Base-by-base conservation (phyloP, 2,888 invertebrate species). In the Aspidiotus destructor region DNA sequence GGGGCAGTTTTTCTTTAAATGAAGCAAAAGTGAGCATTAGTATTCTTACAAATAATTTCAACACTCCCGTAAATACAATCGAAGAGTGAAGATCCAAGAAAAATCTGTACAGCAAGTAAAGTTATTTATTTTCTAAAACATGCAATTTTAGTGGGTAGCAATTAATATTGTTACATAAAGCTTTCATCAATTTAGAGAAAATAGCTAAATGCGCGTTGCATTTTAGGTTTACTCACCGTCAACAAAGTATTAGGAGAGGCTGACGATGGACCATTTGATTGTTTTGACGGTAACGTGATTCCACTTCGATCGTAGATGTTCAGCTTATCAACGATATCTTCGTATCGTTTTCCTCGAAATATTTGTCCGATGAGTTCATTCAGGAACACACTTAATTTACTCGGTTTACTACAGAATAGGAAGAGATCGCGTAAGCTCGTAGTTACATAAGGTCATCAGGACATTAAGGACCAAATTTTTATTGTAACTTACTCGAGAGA, bases 291-390 rank as follows among this genome's bases (percentile, higher is more conserved):
- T 11, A 54, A 42, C 15, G 41, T 41, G 8, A 17, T 48, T 28
- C 8, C 42, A 9, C 28, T 44, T 44, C 48, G 44, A 15, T 67
- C 60, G 10, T 48, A 16, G 1, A 9, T 44, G 2, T 16, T 28
- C 9, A 28, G 28, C 58, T 48, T 60, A 7, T 44, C 60, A 8
- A 67, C 67, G 6, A 69, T 57, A 17, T 69, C 69, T 61, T 62
- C 62, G 48, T 69, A 62, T 15, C 55, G 62, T 44, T 69, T 69
- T 6, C 62, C 62, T 28, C 62, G 42, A 40, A 69, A 69, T 42
- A 62, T 57, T 48, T 69, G 54, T 41, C 69, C 42, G 41, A 69
- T 48, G 57, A 62, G 57, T 16, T 69, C 62, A 15, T 69, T 69
- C 8, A 69, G 16, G 55, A 69, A 69, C 8, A 44, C 28, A 15